Conservation (phyloP, 2,113 vertebrate genomes). For the Crypturellus undulatus region DNA sequence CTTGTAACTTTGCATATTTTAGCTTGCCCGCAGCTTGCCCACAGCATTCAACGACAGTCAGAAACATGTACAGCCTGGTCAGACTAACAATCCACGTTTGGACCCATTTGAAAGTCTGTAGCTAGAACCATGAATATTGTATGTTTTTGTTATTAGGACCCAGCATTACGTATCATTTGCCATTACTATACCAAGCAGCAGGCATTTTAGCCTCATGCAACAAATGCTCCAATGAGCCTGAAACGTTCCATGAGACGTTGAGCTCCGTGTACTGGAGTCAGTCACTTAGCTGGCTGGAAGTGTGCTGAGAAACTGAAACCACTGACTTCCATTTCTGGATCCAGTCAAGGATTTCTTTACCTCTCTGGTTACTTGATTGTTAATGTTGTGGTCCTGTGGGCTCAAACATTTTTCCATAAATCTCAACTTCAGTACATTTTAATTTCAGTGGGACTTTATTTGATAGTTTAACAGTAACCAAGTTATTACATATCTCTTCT, state of each 20-base stretch:
- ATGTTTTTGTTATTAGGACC: neutral
- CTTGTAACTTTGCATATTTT: neutral
- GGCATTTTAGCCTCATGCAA: neutral
- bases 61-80: neutral
- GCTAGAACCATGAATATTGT: neutral
- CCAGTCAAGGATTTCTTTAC: constrained; percentile 66
- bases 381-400: constrained; percentile 55
- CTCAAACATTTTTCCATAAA: constrained; percentile 65
- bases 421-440: constrained; percentile 58
- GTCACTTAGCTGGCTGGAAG: constrained; percentile 37
- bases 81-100: neutral
- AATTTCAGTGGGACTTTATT: constrained; percentile 59
- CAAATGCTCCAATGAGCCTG: neutral
- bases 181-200: neutral
- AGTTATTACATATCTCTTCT: constrained; percentile 45
- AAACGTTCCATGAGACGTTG: neutral
- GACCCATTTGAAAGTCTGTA: neutral
- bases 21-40: neutral
- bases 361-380: constrained; percentile 65
- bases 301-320: constrained; percentile 60
- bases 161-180: neutral
- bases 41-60: neutral
- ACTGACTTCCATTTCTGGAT: constrained; percentile 61
- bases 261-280: neutral
- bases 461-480: constrained; percentile 60